Conservation (phyloP, 2,888 invertebrate genomes). For the Torymus auratus region DNA sequence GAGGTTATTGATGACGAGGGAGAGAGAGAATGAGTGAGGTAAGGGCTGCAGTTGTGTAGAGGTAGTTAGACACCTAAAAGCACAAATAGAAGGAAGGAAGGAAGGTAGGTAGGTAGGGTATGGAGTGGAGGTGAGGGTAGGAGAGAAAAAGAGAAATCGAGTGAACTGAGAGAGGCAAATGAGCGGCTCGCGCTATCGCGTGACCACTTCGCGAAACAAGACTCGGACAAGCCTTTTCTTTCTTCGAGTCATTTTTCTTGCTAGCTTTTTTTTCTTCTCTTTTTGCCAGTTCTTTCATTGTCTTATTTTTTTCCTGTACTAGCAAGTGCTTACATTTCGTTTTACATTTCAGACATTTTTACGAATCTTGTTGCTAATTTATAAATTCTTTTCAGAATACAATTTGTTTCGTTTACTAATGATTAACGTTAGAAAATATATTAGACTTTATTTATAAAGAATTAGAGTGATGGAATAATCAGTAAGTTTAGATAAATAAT, state of each 20-base stretch:
- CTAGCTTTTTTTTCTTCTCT: not conserved
- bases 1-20: too few relatives aligned
- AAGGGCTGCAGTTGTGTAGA: too few relatives aligned
- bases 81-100: constrained; percentile 2
- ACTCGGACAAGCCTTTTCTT: constrained; percentile 4
- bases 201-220: constrained; percentile 45
- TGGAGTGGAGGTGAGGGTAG: not conserved
- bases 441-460: too few relatives aligned
- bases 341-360: too few relatives aligned
- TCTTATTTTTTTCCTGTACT: not conserved
- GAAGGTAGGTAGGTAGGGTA: not conserved
- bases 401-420: too few relatives aligned
- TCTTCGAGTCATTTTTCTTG: not conserved
- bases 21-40: too few relatives aligned
- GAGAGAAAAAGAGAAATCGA: constrained; percentile 21
- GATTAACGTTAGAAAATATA: too few relatives aligned
- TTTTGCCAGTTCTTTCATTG: not conserved
- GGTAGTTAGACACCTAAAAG: constrained; percentile 28
- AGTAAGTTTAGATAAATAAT: too few relatives aligned
- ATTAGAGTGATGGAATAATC: too few relatives aligned
- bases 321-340: too few relatives aligned
- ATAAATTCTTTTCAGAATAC: too few relatives aligned
- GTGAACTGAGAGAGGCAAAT: constrained; percentile 13
- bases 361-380: too few relatives aligned
- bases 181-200: constrained; percentile 34